Evolutionary conservation across 2,797 vertebrate genomes (phyloP).

Genomic region (Anisognathus igniventris): DNA sequence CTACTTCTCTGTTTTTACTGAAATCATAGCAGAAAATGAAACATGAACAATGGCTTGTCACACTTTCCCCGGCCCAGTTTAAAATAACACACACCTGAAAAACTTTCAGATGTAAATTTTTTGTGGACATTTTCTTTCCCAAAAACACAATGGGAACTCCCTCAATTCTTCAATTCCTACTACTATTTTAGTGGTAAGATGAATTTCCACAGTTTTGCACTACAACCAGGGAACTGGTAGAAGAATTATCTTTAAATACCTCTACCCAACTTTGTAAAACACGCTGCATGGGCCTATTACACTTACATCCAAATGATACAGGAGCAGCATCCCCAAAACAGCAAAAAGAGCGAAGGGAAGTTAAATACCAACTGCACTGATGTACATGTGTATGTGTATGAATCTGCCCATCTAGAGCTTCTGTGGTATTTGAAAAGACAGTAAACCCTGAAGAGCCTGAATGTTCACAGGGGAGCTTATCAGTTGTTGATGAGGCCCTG

Average conservation of each 20-base stretch:
- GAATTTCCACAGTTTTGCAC: neutral
- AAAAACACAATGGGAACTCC: fast-evolving
- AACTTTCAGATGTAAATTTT: neutral
- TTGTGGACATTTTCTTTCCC: neutral
- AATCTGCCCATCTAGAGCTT: neutral
- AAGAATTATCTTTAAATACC: neutral
- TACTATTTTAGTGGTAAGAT: neutral
- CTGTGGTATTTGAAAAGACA: slow-evolving; percentile 69
- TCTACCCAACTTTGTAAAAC: neutral
- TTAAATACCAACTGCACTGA: neutral
- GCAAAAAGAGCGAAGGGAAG: fast-evolving
- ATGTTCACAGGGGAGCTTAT: slow-evolving; percentile 81
- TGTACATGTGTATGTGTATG: no score
- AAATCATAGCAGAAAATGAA: neutral
- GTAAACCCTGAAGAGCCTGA: slow-evolving; percentile 67
- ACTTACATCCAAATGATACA: neutral
- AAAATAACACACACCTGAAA: neutral
- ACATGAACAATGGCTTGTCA: neutral
- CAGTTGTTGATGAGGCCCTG: slow-evolving; percentile 84
- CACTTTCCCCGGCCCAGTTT: neutral
- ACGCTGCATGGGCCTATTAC: neutral
- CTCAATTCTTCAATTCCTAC: neutral
- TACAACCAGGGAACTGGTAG: neutral
- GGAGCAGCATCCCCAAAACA: neutral
- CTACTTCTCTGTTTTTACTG: neutral